These are phyloP conservation scores for Nephrotoma appendiculata DNA, from an alignment of 2,888 invertebrate genomes.

Conservation along the genomic window DNA sequence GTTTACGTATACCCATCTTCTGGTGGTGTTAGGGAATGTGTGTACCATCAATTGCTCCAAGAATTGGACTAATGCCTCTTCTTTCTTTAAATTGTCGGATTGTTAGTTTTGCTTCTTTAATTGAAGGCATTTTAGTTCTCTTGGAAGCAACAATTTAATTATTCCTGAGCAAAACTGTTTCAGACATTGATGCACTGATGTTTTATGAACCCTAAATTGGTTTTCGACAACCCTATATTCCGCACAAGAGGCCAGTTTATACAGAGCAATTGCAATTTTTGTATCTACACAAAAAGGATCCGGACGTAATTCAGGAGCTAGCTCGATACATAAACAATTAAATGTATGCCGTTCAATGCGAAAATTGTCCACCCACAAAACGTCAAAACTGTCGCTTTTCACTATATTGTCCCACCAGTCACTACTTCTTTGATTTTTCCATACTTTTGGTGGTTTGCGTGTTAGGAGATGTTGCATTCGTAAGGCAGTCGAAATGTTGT, in stretches of 20 bases:
- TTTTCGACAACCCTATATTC: too few relatives aligned
- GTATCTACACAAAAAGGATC: constrained; percentile 9
- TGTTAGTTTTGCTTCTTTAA: constrained; percentile 14
- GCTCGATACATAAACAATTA: too few relatives aligned
- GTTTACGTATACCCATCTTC: not conserved
- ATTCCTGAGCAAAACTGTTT: constrained; percentile 18
- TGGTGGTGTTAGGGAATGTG: not conserved
- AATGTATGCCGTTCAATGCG: too few relatives aligned
- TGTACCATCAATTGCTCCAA: too few relatives aligned
- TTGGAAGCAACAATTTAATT: too few relatives aligned
- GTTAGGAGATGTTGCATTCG: too few relatives aligned
- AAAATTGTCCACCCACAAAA: not conserved
- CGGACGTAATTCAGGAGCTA: constrained; percentile 2
- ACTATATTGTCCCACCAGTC: too few relatives aligned
- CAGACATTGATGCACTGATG: constrained; percentile 15
- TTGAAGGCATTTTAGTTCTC: constrained; percentile 18
- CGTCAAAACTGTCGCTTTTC: not conserved
- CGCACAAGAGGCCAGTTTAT: too few relatives aligned
- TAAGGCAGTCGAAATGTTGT: too few relatives aligned
- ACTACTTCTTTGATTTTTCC: too few relatives aligned
- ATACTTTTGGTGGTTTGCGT: too few relatives aligned
- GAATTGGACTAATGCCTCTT: not conserved
- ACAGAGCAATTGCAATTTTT: too few relatives aligned
- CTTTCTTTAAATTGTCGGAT: not conserved
- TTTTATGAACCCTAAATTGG: constrained; percentile 17